A percentile compares a stretch with the other conserved stretches of the same genome.
These are phyloP conservation scores for Baryphthengus martii DNA, from an alignment of 2,113 vertebrate genomes.

Conservation along the genomic window DNA sequence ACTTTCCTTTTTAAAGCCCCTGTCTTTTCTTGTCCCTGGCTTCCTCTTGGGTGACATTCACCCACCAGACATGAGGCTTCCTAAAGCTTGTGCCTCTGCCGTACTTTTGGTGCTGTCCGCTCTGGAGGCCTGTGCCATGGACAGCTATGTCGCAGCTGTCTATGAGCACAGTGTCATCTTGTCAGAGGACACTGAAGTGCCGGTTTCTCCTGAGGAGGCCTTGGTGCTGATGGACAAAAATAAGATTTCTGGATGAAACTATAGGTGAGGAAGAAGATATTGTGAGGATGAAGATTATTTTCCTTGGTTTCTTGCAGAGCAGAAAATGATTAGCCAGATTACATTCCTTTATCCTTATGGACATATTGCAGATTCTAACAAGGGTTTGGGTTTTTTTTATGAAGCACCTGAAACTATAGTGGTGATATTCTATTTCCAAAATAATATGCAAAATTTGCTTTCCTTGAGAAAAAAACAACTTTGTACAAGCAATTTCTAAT, in stretches of 20 bases:
- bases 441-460: not conserved
- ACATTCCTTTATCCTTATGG: not conserved
- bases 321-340: not conserved
- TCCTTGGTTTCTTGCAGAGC: not conserved
- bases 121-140: not conserved
- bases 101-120: not conserved
- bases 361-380: not conserved
- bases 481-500: not conserved
- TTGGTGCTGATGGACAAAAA: slow-evolving; percentile 41
- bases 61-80: not conserved
- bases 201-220: not conserved
- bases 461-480: not conserved
- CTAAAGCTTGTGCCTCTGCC: not conserved
- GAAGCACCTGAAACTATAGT: not conserved
- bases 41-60: not conserved
- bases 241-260: not conserved
- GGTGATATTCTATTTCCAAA: not conserved
- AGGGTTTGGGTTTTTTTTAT: not conserved
- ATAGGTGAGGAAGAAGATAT: not conserved
- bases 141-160: not conserved
- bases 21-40: fast-evolving
- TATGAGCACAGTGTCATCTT: not conserved
- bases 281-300: not conserved
- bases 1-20: not conserved
- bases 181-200: not conserved